Base-by-base conservation (phyloP, 2,113 vertebrate species). In the Xyliphius kryptos region DNA sequence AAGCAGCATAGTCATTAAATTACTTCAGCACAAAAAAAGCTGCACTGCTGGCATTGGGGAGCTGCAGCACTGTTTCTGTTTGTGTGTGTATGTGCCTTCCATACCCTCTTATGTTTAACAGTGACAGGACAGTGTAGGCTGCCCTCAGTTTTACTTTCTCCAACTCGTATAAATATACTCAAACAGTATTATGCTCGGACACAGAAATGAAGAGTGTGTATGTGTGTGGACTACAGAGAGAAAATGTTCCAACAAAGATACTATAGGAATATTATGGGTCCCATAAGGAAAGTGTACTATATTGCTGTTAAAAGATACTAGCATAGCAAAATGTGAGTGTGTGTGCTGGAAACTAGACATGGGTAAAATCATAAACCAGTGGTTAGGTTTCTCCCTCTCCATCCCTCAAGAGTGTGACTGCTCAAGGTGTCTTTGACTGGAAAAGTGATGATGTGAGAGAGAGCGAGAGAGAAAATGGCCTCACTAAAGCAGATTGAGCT, bases 361-460 rank as follows among this genome's bases (percentile, higher is more conserved):
- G 36, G 55, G 63, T 68, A 54, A 48, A 65, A 70, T 56, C 52
- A 70, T 65, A 66, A 61, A 66, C 52, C 61, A 53, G 65, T 66
- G 61, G 41, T 17, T 54, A 56, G 53, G 48, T 48, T 57, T 61
- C 20, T 68, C 69, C 32, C 50, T 56, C n/a, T 14, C 13, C 57
- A 71, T 77, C 68, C 46, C 70, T 70, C 68, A 67, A 51, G 36
- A 53, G 19, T 65, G 66, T 58, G 73, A 75, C 80, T 73, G 76
- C 75, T 85, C 80, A 84, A 87, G 85, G 83, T 85, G 83, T 84
- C 81, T 87, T 85, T 85, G 82, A 46, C 56, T 51, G 54, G 26
- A 38, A 58, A 66, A 58, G 32, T 48, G 60, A 10, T 3, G 9
- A 44, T 14, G 56, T 49, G 32, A 19, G 15, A 68, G 73, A 13